Conservation (phyloP, 2,888 invertebrate species). For the Himalopsyche japonica region DNA sequence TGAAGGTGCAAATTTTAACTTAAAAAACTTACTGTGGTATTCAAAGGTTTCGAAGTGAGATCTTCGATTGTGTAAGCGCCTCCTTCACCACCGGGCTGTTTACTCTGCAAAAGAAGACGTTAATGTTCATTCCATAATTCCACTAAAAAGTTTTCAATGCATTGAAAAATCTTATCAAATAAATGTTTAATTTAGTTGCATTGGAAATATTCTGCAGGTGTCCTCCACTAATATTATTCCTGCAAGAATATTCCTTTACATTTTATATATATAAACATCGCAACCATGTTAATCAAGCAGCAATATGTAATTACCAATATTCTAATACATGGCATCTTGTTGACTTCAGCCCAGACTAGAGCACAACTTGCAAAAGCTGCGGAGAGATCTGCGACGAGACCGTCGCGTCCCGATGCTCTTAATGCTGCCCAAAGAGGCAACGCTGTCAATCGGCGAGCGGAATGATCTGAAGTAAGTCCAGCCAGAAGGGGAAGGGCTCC, state of each 20-base stretch:
- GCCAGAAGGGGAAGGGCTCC: constrained; percentile 64
- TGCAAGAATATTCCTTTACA: too few relatives aligned
- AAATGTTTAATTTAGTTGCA: too few relatives aligned
- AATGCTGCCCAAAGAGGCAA: constrained; percentile 85
- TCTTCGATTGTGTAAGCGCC: constrained; percentile 65
- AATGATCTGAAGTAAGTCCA: constrained; percentile 58
- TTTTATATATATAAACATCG: not conserved
- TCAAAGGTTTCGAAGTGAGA: constrained; percentile 64
- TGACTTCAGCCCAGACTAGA: constrained; percentile 61
- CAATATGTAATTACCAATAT: constrained; percentile 70
- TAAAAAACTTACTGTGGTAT: constrained; percentile 56
- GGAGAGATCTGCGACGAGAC: constrained; percentile 70
- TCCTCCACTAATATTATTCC: not conserved
- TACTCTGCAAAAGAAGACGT: constrained; percentile 64
- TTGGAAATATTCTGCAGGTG: too few relatives aligned
- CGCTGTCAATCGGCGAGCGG: constrained; percentile 69
- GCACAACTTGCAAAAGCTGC: constrained; percentile 76
- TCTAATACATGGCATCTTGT: constrained; percentile 69
- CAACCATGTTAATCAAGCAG: not conserved
- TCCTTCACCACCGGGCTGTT: constrained; percentile 76
- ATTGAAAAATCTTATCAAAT: too few relatives aligned
- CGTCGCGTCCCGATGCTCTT: constrained; percentile 72
- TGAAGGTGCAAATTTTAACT: too few relatives aligned
- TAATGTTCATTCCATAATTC: not conserved
- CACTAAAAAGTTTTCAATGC: too few relatives aligned